Evolutionary conservation across 1,140 invertebrate genomes (phyloP), one percentile per base, ranked within the genome.

Genomic region (Sinella curviseta): DNA sequence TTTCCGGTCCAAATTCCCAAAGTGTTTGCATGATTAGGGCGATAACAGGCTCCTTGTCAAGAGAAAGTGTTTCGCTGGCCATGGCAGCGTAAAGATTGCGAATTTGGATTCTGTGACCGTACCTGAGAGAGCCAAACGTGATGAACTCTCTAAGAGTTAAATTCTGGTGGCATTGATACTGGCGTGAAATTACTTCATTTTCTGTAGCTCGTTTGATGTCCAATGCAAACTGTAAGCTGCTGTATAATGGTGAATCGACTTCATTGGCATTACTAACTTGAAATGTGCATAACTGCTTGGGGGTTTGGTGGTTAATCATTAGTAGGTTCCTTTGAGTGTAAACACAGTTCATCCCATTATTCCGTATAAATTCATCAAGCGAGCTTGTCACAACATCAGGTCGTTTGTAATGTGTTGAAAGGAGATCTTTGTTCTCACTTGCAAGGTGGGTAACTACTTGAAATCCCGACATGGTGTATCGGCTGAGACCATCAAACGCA

Each of bases 1-100:
- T 60, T 3, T 26, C 24, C 4, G 57, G 57, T 35, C 76, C 78
- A 0, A 73, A 57, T 77, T 82, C 57, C 74, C 77, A 82, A 1
- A 80, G n/a, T 16, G 79, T 73, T 77, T 82, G 81, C 33, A 67
- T 31, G 26, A 82, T 48, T 0, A 82, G 57, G 1, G 14, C 36
- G 17, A 81, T 17, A 16, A 82, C 81, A 14, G 76, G 36, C 34
- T 80, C 74, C 1, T 78, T 36, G 24, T 78, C 74, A 16, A 82
- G 75, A 0, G 79, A 76, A 17, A 82, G 24, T 0, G 35, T 36
- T 17, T 39, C 26, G 26, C 74, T n/a, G 28, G 70, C 36, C 0
- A 82, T 31, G 0, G 76, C 73, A 17, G 28, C 30, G 35, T 39
- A 80, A 67, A 82, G 31, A 67, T 82, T 80, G 24, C 79, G 17